Percentiles rank a stretch among this genome's conserved stretches.
Conservation (phyloP, 2,888 invertebrate genomes). For the Zaprionus lineosus region DNA sequence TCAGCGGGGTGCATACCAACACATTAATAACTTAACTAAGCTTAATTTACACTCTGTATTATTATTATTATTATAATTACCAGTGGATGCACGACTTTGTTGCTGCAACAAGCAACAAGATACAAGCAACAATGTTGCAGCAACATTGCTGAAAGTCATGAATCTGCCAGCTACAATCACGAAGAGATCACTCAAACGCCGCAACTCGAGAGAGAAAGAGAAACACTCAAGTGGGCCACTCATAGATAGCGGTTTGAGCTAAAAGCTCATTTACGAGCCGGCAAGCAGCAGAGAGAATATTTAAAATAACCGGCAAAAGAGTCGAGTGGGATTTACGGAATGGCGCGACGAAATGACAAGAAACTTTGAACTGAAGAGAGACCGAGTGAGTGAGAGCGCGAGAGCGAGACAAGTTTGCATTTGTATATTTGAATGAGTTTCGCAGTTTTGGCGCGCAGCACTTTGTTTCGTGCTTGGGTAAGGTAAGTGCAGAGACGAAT, state of each 20-base stretch:
- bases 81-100: not conserved
- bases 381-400: not conserved
- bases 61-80: not conserved
- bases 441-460: conserved; percentile 38
- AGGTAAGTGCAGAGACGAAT: conserved; percentile 21
- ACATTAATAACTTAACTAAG: too few species aligned
- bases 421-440: conserved; percentile 1
- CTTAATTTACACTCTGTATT: not conserved
- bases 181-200: not conserved
- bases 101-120: not conserved
- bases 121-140: conserved; percentile 42
- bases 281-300: too few species aligned
- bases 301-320: too few species aligned
- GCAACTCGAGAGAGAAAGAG: too few species aligned
- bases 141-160: too few species aligned
- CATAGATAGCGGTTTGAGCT: too few species aligned
- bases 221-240: conserved; percentile 38
- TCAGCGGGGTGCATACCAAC: too few species aligned
- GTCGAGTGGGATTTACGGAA: too few species aligned
- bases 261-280: too few species aligned
- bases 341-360: not conserved
- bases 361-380: conserved; percentile 17
- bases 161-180: conserved; percentile 1
- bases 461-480: conserved; percentile 17
- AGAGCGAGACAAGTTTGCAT: not conserved